phyloP scores from a whole-genome alignment of 2,113 vertebrate species.

The Hemicordylus capensis region DNA sequence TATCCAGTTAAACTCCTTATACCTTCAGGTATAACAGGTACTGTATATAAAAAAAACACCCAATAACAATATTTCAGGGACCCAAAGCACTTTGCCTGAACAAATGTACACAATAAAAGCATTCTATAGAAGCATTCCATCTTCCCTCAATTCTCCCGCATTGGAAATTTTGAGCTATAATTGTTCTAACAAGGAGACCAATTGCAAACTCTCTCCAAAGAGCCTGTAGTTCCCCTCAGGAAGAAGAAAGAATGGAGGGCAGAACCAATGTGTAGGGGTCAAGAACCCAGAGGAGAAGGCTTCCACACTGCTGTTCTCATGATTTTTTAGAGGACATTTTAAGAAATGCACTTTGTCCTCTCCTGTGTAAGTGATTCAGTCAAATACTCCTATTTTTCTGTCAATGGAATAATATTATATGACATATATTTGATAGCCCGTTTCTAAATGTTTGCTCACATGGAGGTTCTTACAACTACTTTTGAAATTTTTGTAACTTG shows the following conservation, averaged over 20 bases:
- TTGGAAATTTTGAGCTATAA: neutral
- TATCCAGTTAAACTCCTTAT: neutral
- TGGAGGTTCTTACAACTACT: no score
- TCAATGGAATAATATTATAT: no score
- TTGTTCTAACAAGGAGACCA: neutral
- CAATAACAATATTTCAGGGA: neutral
- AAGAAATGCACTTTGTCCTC: no score
- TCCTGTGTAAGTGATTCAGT: no score
- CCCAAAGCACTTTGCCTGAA: neutral
- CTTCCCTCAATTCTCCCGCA: neutral
- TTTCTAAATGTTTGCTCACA: no score
- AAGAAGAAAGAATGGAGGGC: neutral
- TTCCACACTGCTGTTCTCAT: neutral
- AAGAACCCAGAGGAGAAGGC: neutral
- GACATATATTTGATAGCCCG: no score
- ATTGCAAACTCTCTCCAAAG: neutral
- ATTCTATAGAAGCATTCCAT: neutral
- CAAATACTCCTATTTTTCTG: no score
- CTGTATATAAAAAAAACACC: neutral
- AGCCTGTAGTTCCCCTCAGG: neutral
- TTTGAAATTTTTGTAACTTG: no score
- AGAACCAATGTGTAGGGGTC: neutral
- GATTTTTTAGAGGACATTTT: no score
- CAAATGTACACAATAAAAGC: neutral
- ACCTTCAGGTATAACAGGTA: neutral